Evolutionary conservation across 2,113 vertebrate genomes (phyloP).

Genomic region (Cebidichthys violaceus): DNA sequence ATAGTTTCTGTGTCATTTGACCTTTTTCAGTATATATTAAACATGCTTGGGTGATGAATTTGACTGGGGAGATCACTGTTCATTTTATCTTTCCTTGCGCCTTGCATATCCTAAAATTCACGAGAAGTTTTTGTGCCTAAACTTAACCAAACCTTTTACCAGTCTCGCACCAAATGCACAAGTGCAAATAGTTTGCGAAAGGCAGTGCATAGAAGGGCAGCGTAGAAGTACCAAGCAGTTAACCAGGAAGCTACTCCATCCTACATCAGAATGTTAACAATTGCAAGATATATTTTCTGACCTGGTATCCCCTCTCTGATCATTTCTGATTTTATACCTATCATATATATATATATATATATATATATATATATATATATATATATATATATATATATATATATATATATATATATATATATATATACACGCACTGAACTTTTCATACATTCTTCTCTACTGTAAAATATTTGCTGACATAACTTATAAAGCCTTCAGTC

Average conservation of each 20-base stretch:
- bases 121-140: background rate
- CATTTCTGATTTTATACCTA: background rate
- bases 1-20: background rate
- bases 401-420: no score
- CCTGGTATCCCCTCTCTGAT: background rate
- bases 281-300: background rate
- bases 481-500: background rate
- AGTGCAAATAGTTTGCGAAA: background rate
- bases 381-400: no score
- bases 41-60: background rate
- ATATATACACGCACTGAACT: background rate
- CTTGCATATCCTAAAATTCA: background rate
- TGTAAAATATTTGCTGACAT: background rate
- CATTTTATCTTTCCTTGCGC: background rate
- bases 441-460: background rate
- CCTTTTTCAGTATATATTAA: background rate
- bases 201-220: background rate
- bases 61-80: background rate
- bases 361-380: no score
- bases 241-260: background rate
- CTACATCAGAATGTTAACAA: background rate
- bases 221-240: background rate
- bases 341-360: no score
- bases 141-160: background rate
- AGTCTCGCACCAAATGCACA: background rate